Conservation (phyloP, 2,797 vertebrate species). For the Enteromius radiatus region DNA sequence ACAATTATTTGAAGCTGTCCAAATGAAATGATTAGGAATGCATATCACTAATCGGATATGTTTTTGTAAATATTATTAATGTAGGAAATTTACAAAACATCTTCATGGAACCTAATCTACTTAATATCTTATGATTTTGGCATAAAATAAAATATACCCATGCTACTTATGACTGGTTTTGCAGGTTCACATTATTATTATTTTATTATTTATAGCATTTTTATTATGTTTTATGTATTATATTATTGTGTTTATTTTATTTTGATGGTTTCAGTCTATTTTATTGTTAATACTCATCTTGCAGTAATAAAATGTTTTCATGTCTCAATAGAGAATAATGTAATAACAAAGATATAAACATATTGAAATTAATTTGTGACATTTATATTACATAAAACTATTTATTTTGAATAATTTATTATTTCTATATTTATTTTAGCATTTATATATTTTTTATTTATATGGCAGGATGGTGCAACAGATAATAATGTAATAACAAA, state of each 20-base stretch:
- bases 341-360: too few relatives aligned
- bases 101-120: too few relatives aligned
- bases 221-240: neutral
- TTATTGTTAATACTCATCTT: neutral
- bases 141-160: neutral
- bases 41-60: too few relatives aligned
- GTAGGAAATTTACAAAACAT: too few relatives aligned
- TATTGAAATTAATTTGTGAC: too few relatives aligned
- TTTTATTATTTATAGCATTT: neutral
- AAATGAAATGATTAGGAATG: too few relatives aligned
- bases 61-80: too few relatives aligned
- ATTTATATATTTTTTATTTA: too few relatives aligned
- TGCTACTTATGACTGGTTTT: neutral
- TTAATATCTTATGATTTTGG: too few relatives aligned
- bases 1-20: neutral
- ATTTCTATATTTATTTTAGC: too few relatives aligned
- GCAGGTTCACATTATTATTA: neutral
- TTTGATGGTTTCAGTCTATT: neutral
- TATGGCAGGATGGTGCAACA: neutral
- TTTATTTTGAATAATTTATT: too few relatives aligned
- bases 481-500: neutral
- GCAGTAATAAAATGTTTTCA: neutral
- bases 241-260: neutral
- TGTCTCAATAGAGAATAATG: neutral
- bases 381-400: too few relatives aligned